Conservation (phyloP, 1,140 invertebrate species). For the Lysiphlebus fabarum region DNA sequence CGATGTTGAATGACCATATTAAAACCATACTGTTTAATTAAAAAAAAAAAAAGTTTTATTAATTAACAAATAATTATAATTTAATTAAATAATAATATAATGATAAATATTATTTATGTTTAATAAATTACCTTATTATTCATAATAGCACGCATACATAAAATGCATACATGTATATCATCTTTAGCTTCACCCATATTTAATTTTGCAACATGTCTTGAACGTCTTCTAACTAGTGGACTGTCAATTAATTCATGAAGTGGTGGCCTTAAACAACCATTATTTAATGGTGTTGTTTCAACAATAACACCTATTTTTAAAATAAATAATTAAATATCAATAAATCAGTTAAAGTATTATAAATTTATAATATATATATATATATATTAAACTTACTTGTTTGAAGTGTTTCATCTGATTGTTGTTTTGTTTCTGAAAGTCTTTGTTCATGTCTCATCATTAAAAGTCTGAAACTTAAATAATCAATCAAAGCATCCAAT, state of each 20-base stretch:
- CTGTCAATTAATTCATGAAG: constrained; percentile 65
- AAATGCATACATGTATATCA: constrained; percentile 98
- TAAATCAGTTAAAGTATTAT: too few species aligned
- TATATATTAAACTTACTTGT: constrained; percentile 35
- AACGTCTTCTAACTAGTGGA: constrained; percentile 70
- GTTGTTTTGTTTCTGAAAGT: constrained; percentile 67
- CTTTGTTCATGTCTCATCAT: constrained; percentile 89
- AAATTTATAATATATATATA: background rate
- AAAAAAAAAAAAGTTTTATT: constrained; percentile 6
- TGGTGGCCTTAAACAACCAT: constrained; percentile 61
- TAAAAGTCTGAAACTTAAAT: constrained; percentile 87
- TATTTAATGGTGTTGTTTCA: constrained; percentile 48
- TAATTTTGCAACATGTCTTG: constrained; percentile 80
- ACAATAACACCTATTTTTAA: constrained; percentile 35
- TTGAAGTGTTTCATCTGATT: constrained; percentile 66
- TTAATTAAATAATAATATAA: background rate
- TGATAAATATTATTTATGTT: too few species aligned
- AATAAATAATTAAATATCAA: background rate
- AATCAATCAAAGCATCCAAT: constrained; percentile 94
- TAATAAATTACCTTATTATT: constrained; percentile 85
- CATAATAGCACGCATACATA: constrained; percentile 99
- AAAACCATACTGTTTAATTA: constrained; percentile 82
- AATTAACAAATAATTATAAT: too few species aligned
- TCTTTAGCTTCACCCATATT: constrained; percentile 98
- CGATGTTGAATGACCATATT: constrained; percentile 98